Percentiles rank a stretch among this genome's conserved stretches.
These are phyloP conservation scores for Pelobates cultripes DNA, from an alignment of 2,797 vertebrate genomes.

Conservation along the genomic window DNA sequence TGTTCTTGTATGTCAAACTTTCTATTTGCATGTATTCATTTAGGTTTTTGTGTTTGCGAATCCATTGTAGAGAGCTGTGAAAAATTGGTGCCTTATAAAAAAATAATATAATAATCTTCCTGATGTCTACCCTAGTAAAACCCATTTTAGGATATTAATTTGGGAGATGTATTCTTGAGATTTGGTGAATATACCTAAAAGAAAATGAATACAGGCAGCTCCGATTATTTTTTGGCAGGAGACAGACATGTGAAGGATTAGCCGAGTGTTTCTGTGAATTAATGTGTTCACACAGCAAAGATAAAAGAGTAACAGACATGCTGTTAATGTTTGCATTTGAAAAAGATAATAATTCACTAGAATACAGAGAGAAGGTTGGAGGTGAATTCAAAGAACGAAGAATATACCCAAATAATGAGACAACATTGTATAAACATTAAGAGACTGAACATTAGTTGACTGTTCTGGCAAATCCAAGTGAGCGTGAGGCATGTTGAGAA, in stretches of 20 bases:
- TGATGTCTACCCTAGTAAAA: too few relatives aligned
- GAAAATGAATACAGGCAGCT: too few relatives aligned
- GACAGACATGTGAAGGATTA: neutral
- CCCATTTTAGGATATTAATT: too few relatives aligned
- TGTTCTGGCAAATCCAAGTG: slow-evolving; percentile 11
- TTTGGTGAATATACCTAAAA: too few relatives aligned
- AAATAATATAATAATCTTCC: too few relatives aligned
- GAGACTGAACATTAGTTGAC: slow-evolving; percentile 25
- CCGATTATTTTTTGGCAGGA: neutral
- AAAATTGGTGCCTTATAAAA: too few relatives aligned
- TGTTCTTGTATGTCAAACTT: too few relatives aligned
- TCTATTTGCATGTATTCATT: too few relatives aligned
- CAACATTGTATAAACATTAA: slow-evolving; percentile 12
- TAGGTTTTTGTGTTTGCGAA: too few relatives aligned
- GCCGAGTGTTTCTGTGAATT: neutral
- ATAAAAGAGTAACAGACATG: slow-evolving; percentile 9
- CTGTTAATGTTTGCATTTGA: slow-evolving; percentile 32
- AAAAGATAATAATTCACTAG: slow-evolving; percentile 43
- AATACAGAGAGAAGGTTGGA: slow-evolving; percentile 17
- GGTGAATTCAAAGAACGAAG: slow-evolving; percentile 26
- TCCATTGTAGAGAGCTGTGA: too few relatives aligned
- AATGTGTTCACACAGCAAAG: neutral
- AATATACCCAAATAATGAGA: slow-evolving; percentile 28
- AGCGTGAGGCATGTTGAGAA: slow-evolving; percentile 35
- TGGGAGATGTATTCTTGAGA: too few relatives aligned